A percentile compares a stretch with the other conserved stretches of the same genome.
Conservation (phyloP, 1,140 invertebrate species). For the Sarcophaga peregrina region DNA sequence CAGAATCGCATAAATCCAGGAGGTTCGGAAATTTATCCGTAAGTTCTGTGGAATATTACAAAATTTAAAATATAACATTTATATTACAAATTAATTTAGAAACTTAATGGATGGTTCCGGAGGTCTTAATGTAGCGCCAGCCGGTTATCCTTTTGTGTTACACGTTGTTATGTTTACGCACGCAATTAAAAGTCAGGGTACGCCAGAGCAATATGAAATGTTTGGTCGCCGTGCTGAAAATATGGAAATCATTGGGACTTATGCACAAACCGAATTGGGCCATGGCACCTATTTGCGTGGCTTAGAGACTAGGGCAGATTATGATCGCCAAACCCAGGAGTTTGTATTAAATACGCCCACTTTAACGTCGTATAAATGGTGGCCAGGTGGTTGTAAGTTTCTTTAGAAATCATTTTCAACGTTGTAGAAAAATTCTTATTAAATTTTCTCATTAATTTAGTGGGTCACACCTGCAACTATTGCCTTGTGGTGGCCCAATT, state of each 20-base stretch:
- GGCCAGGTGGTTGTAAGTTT: slow-evolving; percentile 87
- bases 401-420: not conserved
- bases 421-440: not conserved
- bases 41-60: slow-evolving; percentile 41
- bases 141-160: slow-evolving; percentile 81
- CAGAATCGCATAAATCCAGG: slow-evolving; percentile 73
- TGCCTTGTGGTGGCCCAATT: slow-evolving; percentile 89
- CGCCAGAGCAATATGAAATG: slow-evolving; percentile 82
- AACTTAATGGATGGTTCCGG: slow-evolving; percentile 39
- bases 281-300: slow-evolving; percentile 92
- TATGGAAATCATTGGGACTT: slow-evolving; percentile 87
- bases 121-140: slow-evolving; percentile 68
- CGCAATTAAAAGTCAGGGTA: slow-evolving; percentile 84
- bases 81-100: slow-evolving; percentile 5
- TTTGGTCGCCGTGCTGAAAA: slow-evolving; percentile 85
- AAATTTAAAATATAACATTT: not conserved
- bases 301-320: slow-evolving; percentile 89
- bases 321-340: slow-evolving; percentile 84
- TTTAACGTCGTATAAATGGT: slow-evolving; percentile 92
- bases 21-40: slow-evolving; percentile 74
- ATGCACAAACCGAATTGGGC: slow-evolving; percentile 93
- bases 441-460: slow-evolving; percentile 64
- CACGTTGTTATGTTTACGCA: slow-evolving; percentile 94
- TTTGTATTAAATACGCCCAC: slow-evolving; percentile 89
- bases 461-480: slow-evolving; percentile 91